Percentiles rank a stretch among this genome's conserved stretches.
Evolutionary conservation across 2,888 invertebrate genomes (phyloP).

Genomic region (Bembecia ichneumoniformis): DNA sequence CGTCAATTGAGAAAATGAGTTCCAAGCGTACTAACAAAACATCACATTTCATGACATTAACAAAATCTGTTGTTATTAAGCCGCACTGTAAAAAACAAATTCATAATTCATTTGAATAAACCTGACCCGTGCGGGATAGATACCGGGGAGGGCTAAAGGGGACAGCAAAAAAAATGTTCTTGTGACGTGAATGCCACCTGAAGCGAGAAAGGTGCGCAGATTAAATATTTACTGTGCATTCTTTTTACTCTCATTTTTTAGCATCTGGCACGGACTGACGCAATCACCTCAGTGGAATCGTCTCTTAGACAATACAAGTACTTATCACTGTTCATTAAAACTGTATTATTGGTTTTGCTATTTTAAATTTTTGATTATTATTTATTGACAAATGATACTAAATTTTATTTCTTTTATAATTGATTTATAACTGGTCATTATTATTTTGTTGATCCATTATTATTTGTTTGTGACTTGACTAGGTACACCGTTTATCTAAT

Average conservation of each 20-base stretch:
- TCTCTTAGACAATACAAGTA: too few relatives aligned
- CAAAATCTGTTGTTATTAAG: not conserved
- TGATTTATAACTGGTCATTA: too few relatives aligned
- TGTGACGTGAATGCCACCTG: slow-evolving; percentile 5
- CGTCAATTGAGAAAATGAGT: too few relatives aligned
- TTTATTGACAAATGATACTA: too few relatives aligned
- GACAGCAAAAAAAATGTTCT: not conserved
- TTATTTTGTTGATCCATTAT: too few relatives aligned
- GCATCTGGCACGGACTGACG: not conserved
- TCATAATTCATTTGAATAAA: not conserved
- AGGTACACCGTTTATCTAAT: too few relatives aligned
- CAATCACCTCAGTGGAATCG: not conserved
- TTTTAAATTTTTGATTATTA: too few relatives aligned
- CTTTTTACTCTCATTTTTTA: slow-evolving; percentile 1
- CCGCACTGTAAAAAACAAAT: not conserved
- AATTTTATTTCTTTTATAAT: too few relatives aligned
- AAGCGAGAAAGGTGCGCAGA: slow-evolving; percentile 5
- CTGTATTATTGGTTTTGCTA: too few relatives aligned
- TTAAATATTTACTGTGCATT: slow-evolving; percentile 11
- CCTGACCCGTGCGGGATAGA: slow-evolving; percentile 1
- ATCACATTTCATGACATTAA: not conserved
- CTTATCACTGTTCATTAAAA: too few relatives aligned
- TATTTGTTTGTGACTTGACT: too few relatives aligned
- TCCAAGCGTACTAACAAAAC: too few relatives aligned
- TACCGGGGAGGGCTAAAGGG: slow-evolving; percentile 1